Conservation (phyloP, 2,888 invertebrate genomes). For the Peribatodes rhomboidaria region DNA sequence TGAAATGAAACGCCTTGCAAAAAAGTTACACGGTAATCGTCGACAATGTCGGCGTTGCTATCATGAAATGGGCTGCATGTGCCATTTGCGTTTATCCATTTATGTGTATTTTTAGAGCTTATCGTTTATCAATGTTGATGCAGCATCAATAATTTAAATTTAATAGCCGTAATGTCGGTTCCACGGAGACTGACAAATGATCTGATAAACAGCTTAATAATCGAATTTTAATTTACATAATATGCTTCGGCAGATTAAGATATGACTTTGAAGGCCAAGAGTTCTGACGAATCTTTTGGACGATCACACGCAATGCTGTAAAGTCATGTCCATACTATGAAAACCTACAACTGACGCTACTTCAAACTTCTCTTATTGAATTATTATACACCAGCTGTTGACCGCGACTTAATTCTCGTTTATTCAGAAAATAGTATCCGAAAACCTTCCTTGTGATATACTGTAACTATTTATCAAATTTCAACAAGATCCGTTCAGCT, state of each 20-base stretch:
- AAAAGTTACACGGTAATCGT: background rate
- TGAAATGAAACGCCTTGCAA: constrained; percentile 24
- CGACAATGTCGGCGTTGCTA: constrained; percentile 22
- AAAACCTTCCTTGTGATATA: too few relatives aligned
- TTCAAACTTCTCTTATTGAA: too few relatives aligned
- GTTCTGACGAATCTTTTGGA: background rate
- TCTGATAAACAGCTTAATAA: constrained; percentile 34
- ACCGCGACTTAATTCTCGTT: too few relatives aligned
- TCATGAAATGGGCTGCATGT: constrained; percentile 6
- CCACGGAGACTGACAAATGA: constrained; percentile 32
- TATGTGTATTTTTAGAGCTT: constrained; percentile 6
- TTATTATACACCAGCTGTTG: too few relatives aligned
- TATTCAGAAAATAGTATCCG: too few relatives aligned
- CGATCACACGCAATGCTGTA: background rate
- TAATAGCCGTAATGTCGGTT: constrained; percentile 18
- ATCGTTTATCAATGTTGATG: constrained; percentile 18
- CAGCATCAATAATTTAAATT: constrained; percentile 17
- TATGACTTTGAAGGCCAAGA: constrained; percentile 15
- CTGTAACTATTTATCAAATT: too few relatives aligned
- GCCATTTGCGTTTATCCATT: too few relatives aligned
- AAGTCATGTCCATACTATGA: too few relatives aligned
- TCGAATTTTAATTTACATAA: constrained; percentile 34
- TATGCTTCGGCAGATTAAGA: constrained; percentile 16
- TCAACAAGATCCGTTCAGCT: too few relatives aligned
- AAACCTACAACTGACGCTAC: too few relatives aligned